These are phyloP conservation scores for Cetoscarus ocellatus DNA, from an alignment of 2,797 vertebrate species.

Conservation along the genomic window DNA sequence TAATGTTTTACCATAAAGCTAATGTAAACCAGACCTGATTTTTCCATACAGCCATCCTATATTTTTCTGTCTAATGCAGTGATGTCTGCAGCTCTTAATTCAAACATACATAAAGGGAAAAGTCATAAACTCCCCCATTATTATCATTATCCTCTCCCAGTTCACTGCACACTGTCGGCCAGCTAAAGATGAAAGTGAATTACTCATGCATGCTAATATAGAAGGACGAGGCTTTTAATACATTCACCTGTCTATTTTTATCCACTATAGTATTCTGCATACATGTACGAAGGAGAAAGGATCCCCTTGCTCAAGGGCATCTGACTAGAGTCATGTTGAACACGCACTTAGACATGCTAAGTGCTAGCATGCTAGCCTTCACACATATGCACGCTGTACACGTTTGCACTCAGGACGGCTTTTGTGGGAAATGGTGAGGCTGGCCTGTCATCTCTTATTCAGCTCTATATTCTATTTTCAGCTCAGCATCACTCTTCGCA, in stretches of 20 bases:
- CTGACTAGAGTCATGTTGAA: neutral
- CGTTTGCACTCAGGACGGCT: constrained; percentile 45
- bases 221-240: constrained; percentile 53
- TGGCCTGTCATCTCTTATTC: constrained; percentile 72
- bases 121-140: constrained; percentile 9
- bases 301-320: constrained; percentile 43
- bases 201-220: constrained; percentile 54
- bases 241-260: constrained; percentile 51
- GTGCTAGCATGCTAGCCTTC: constrained; percentile 32
- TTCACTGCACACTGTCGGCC: constrained; percentile 51
- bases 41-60: no score
- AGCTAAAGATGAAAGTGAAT: constrained; percentile 60
- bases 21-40: no score
- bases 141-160: constrained; percentile 38
- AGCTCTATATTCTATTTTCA: constrained; percentile 66
- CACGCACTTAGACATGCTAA: constrained; percentile 32
- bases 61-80: neutral
- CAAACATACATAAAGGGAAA: constrained; percentile 6
- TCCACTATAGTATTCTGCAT: constrained; percentile 14
- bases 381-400: neutral
- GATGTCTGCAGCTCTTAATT: constrained; percentile 22
- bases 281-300: constrained; percentile 16
- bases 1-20: no score
- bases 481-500: constrained; percentile 52
- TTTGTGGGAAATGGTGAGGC: constrained; percentile 39